Percentiles rank a stretch among this genome's conserved stretches.
Evolutionary conservation across 2,113 vertebrate genomes (phyloP).

Genomic region (Epinephelus fuscoguttatus): DNA sequence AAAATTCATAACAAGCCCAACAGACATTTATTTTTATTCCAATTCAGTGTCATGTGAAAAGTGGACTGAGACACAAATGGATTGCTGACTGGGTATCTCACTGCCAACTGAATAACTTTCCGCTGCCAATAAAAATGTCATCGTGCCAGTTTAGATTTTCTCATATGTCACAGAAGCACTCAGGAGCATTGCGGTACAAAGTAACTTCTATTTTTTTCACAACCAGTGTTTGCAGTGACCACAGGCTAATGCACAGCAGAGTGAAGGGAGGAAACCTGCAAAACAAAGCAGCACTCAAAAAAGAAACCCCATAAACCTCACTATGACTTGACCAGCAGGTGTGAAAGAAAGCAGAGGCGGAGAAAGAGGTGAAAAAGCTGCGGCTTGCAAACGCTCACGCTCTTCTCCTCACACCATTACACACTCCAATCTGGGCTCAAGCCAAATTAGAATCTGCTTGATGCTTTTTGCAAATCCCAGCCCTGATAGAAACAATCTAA

Average conservation of each 20-base stretch:
- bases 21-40: background rate
- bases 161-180: background rate
- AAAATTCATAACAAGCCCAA: background rate
- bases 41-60: background rate
- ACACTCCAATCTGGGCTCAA: slow-evolving; percentile 10
- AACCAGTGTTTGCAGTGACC: slow-evolving; percentile 18
- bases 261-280: background rate
- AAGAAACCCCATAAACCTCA: background rate
- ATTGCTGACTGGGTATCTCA: background rate
- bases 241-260: slow-evolving; percentile 8
- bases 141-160: background rate
- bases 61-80: background rate
- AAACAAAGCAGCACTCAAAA: background rate
- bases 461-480: slow-evolving; percentile 42
- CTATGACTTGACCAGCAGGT: background rate
- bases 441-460: slow-evolving; percentile 24
- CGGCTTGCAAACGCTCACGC: background rate
- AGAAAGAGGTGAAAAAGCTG: background rate
- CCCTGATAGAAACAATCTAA: slow-evolving; percentile 39
- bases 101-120: background rate
- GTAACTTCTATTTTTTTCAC: slow-evolving; percentile 2
- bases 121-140: slow-evolving; percentile 12
- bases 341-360: background rate
- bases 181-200: background rate
- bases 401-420: slow-evolving; percentile 18